phyloP scores from a whole-genome alignment of 2,888 invertebrate genomes.

The Bembecia ichneumoniformis region DNA sequence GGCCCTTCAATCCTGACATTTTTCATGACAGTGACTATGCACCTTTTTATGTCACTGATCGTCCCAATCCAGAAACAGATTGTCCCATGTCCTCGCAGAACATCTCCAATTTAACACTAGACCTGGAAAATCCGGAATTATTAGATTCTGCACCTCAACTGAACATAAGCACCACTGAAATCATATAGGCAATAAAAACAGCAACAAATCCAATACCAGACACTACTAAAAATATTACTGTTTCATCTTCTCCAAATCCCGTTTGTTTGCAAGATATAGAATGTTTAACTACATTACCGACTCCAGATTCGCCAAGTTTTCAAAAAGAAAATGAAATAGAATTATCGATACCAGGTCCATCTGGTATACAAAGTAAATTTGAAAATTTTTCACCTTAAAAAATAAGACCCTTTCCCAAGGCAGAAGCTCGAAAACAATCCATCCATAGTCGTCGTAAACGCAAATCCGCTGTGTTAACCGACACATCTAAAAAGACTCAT shows the following conservation, averaged over 20 bases:
- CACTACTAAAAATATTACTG: no score
- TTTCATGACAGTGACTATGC: not conserved
- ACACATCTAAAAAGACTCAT: no score
- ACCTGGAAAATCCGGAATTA: slow-evolving; percentile 1
- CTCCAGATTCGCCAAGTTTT: slow-evolving; percentile 2
- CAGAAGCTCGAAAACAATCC: no score
- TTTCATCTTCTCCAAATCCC: no score
- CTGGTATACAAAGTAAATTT: slow-evolving; percentile 1
- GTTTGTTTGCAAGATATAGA: slow-evolving; percentile 1
- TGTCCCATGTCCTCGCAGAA: not conserved
- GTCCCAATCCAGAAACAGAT: no score
- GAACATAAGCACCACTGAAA: slow-evolving; percentile 2
- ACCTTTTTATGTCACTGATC: not conserved
- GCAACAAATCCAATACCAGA: slow-evolving; percentile 1
- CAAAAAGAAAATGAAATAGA: not conserved
- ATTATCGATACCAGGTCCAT: slow-evolving; percentile 1
- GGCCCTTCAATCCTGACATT: slow-evolving; percentile 2
- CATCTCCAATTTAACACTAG: not conserved
- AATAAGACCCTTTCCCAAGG: no score
- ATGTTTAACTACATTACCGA: slow-evolving; percentile 2
- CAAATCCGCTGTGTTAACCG: no score
- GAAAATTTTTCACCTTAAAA: slow-evolving; percentile 1
- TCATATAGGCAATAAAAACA: slow-evolving; percentile 1
- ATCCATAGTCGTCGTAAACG: no score
- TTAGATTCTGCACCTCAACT: slow-evolving; percentile 1